Base-by-base conservation (phyloP, 2,797 vertebrate species). In the Enteromius trimaculatus region DNA sequence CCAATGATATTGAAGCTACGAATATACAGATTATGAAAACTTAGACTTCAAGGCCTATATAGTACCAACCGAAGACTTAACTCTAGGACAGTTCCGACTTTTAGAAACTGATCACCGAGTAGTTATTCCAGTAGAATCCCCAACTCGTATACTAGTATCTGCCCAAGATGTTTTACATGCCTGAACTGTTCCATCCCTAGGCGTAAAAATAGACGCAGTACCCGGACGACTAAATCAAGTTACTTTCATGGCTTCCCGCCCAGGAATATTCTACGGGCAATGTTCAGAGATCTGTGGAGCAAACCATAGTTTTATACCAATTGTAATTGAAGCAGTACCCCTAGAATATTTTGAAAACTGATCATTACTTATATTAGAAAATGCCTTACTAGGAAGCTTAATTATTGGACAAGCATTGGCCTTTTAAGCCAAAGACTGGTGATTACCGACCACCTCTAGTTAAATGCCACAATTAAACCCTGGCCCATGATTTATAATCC, bases 1-100 rank as follows among this genome's bases (percentile, higher is more conserved):
- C 0, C 92, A 93, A 31, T 93, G 92, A 66, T 92, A 93, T 0
- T 93, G 92, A 90, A 90, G 84, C 3, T 92, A 93, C 0, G 91
- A 93, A 0, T 93, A 92, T 0, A 90, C 91, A 0, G 91, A 93
- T 0, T 90, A 89, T 0, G 58, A 89, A 47, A 16, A 88, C 0
- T 7, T 92, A 0, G 81, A 8, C 0, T 92, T 93, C 0, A 91
- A 93, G 4, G 89, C 92, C 0, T 92, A 93, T 0, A 92, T 93
- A 4, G 2, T 90, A 0, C 90, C 89, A 0, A 91, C 91, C 0
- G 80, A 90, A 80, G 91, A 92, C 6, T 14, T 93, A 0, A 0
- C 29, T 0, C 85, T 89, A 0, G 91, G 91, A 0, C 88, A 91
- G 23, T 91, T 92, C 0, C 91, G 91, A 0, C 82, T 93, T 0